Conservation (phyloP, 30 jellyfish, hydroid and myxozoan genomes). For the Hydractinia symbiolongicarpus region DNA sequence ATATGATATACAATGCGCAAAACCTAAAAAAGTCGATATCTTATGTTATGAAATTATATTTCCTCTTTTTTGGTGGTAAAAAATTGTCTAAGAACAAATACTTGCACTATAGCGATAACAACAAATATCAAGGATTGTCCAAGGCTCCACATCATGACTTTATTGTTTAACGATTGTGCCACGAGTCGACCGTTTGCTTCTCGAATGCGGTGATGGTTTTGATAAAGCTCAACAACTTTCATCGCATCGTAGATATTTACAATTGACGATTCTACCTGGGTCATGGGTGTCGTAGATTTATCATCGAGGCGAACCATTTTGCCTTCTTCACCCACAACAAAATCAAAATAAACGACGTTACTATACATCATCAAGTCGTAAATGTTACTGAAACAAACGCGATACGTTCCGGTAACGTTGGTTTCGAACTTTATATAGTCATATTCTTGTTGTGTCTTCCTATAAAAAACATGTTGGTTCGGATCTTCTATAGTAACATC, state of each 20-base stretch:
- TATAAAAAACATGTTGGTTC: constrained; percentile 67
- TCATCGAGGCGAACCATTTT: constrained; percentile 56
- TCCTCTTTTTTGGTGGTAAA: constrained; percentile 84
- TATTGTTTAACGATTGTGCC: constrained; percentile 68
- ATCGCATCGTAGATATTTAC: constrained; percentile 88
- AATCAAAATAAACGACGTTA: constrained; percentile 84
- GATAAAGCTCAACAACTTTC: constrained; percentile 90
- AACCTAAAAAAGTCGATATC: no score
- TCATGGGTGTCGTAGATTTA: constrained; percentile 54
- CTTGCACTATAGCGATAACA: constrained; percentile 66
- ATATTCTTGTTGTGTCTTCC: constrained; percentile 69
- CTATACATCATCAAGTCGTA: constrained; percentile 85
- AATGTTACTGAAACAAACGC: constrained; percentile 88
- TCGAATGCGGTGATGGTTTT: constrained; percentile 91
- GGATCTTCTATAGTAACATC: constrained; percentile 94
- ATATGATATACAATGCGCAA: no score
- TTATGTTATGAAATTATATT: constrained; percentile 16
- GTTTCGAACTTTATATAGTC: constrained; percentile 68
- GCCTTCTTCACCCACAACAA: constrained; percentile 71
- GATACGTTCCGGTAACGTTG: constrained; percentile 86
- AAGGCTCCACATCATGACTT: constrained; percentile 91
- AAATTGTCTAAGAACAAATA: constrained; percentile 63
- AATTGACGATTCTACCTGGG: constrained; percentile 87
- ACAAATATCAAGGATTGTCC: constrained; percentile 73
- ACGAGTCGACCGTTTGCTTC: constrained; percentile 87